These are phyloP conservation scores for Chirona hameri DNA, from an alignment of 2,888 invertebrate genomes.

Conservation along the genomic window DNA sequence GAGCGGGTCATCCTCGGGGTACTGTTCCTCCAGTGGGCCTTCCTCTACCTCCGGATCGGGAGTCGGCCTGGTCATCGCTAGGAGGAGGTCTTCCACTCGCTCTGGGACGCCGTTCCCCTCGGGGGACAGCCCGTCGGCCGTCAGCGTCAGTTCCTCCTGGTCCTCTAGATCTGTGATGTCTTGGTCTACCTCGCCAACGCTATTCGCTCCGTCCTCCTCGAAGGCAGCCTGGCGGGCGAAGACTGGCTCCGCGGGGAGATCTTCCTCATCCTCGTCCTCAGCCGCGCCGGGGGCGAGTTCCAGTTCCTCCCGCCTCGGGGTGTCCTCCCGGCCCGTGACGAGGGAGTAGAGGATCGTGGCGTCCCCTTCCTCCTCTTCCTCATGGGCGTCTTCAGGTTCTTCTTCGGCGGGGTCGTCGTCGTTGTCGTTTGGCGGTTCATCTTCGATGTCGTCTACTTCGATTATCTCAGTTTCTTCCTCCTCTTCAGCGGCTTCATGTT, in stretches of 20 bases:
- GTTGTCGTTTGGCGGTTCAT: background rate
- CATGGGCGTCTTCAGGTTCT: background rate
- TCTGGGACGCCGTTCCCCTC: background rate
- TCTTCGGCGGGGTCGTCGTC: background rate
- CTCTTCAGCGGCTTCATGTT: background rate
- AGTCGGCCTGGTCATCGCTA: background rate
- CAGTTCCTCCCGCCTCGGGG: too few species aligned
- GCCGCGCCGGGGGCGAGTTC: background rate
- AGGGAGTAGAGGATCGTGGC: too few species aligned
- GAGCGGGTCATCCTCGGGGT: background rate
- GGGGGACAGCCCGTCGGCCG: too few species aligned
- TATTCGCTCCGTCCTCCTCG: background rate
- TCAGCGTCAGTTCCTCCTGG: background rate
- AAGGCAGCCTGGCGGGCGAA: background rate
- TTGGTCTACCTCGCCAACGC: background rate
- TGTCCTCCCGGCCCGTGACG: too few species aligned
- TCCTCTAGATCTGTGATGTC: background rate
- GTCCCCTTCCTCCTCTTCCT: background rate
- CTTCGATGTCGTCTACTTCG: too few species aligned
- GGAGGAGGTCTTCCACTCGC: background rate
- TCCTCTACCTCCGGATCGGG: background rate
- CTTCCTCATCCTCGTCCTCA: background rate
- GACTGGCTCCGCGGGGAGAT: background rate
- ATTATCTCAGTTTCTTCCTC: background rate
- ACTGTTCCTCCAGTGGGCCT: background rate